phyloP scores from a whole-genome alignment of 1,140 invertebrate genomes.

The Drosophila sechellia region DNA sequence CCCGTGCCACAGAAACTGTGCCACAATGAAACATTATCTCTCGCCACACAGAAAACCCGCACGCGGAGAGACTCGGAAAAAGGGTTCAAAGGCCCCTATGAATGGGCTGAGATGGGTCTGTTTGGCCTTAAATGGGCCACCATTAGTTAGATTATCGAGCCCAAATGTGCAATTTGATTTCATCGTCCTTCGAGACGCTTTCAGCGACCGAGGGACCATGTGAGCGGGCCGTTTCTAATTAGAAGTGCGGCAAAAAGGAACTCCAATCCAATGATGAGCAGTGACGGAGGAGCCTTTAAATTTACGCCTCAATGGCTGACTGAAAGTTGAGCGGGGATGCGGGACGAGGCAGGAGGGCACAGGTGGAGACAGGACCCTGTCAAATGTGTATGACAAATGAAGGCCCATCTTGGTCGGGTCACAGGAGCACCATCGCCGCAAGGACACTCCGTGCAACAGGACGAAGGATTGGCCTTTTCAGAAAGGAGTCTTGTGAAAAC shows the following conservation, averaged over 20 bases:
- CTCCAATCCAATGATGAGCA: slow-evolving; percentile 2
- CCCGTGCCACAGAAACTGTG: slow-evolving; percentile 21
- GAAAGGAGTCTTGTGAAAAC: not conserved
- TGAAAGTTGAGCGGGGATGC: not conserved
- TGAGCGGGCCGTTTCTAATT: slow-evolving; percentile 27
- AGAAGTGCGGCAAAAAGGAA: not conserved
- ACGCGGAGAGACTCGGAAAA: slow-evolving; percentile 3
- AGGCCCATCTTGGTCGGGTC: slow-evolving; percentile 16
- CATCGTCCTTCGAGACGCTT: slow-evolving; percentile 16
- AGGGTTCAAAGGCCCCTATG: slow-evolving; percentile 48
- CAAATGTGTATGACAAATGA: slow-evolving; percentile 49
- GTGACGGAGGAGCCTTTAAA: slow-evolving; percentile 24
- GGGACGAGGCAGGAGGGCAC: not conserved
- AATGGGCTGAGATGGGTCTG: slow-evolving; percentile 14
- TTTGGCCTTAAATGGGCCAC: slow-evolving; percentile 9
- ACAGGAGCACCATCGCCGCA: slow-evolving; percentile 12
- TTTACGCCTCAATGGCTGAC: not conserved
- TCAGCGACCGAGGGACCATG: not conserved
- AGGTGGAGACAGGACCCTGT: slow-evolving; percentile 10
- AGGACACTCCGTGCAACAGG: slow-evolving; percentile 13
- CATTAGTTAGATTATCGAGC: slow-evolving; percentile 46
- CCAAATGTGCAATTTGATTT: slow-evolving; percentile 57
- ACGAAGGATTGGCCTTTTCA: slow-evolving; percentile 2
- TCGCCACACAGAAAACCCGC: slow-evolving; percentile 26
- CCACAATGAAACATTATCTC: slow-evolving; percentile 51